Percentiles rank a stretch among this genome's conserved stretches.
Conservation (phyloP, 37 sponge, comb jelly and placozoan species). For the Trichoplax adhaerens region DNA sequence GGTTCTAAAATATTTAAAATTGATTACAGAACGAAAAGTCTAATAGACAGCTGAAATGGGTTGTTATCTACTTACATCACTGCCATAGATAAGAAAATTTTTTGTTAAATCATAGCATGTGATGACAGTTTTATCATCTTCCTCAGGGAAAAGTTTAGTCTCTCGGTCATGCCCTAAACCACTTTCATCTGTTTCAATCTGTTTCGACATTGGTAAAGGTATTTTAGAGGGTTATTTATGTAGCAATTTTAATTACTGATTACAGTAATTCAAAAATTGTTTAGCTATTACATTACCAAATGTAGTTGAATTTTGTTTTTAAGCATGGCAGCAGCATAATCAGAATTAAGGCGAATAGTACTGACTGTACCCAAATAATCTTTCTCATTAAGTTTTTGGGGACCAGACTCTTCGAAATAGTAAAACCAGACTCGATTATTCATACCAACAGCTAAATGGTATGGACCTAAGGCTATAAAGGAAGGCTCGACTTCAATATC, state of each 20-base stretch:
- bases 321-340: slow-evolving; percentile 71
- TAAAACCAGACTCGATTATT: slow-evolving; percentile 89
- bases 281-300: slow-evolving; percentile 24
- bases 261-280: slow-evolving; percentile 1
- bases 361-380: slow-evolving; percentile 63
- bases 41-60: not conserved
- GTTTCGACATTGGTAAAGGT: not conserved
- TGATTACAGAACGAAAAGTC: not conserved
- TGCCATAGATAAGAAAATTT: slow-evolving; percentile 82
- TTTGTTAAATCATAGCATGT: slow-evolving; percentile 50
- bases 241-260: not conserved
- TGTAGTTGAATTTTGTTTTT: slow-evolving; percentile 68
- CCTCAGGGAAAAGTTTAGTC: slow-evolving; percentile 67
- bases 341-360: slow-evolving; percentile 41
- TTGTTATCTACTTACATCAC: slow-evolving; percentile 27
- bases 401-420: slow-evolving; percentile 23
- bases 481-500: slow-evolving; percentile 51
- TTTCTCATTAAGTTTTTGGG: slow-evolving; percentile 33
- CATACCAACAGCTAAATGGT: slow-evolving; percentile 83
- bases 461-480: slow-evolving; percentile 68
- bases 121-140: slow-evolving; percentile 13
- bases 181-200: slow-evolving; percentile 18
- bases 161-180: slow-evolving; percentile 28
- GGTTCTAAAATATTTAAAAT: no score
- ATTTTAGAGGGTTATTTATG: no score